phyloP scores from a whole-genome alignment of 2,113 vertebrate species.

The Myrmecobius fasciatus region DNA sequence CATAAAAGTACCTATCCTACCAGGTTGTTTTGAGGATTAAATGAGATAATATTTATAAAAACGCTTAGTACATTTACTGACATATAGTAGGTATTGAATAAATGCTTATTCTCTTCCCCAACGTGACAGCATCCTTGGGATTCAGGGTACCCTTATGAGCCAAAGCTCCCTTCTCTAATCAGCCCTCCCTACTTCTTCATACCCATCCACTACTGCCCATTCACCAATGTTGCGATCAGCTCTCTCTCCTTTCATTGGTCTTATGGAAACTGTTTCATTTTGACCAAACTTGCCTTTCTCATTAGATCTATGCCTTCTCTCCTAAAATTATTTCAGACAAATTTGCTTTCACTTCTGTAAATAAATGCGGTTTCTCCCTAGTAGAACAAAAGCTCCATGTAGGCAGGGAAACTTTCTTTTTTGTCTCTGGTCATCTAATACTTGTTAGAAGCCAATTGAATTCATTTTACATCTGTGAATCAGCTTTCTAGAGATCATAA shows the following conservation, averaged over 20 bases:
- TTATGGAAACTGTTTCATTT: neutral
- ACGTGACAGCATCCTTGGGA: neutral
- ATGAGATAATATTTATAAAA: neutral
- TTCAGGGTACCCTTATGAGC: neutral
- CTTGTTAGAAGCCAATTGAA: neutral
- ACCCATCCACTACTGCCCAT: neutral
- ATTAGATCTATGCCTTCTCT: neutral
- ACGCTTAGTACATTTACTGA: neutral
- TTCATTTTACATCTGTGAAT: constrained; percentile 56
- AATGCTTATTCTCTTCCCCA: neutral
- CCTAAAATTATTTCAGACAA: neutral
- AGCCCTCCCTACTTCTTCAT: neutral
- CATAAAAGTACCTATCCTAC: neutral
- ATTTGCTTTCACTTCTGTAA: neutral
- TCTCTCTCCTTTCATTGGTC: neutral
- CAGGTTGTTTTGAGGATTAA: neutral
- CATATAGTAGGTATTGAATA: too few relatives aligned
- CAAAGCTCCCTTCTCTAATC: neutral
- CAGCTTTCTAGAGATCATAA: constrained; percentile 28
- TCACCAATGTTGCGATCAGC: neutral
- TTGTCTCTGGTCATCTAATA: constrained; percentile 24
- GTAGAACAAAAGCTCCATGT: constrained; percentile 28
- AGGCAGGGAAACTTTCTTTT: constrained; percentile 3
- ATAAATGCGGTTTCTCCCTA: neutral
- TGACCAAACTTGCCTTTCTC: neutral